Evolutionary conservation across 2,888 invertebrate species (phyloP), one percentile per base, ranked within the genome.

Genomic region (Petrolisthes manimaculis): DNA sequence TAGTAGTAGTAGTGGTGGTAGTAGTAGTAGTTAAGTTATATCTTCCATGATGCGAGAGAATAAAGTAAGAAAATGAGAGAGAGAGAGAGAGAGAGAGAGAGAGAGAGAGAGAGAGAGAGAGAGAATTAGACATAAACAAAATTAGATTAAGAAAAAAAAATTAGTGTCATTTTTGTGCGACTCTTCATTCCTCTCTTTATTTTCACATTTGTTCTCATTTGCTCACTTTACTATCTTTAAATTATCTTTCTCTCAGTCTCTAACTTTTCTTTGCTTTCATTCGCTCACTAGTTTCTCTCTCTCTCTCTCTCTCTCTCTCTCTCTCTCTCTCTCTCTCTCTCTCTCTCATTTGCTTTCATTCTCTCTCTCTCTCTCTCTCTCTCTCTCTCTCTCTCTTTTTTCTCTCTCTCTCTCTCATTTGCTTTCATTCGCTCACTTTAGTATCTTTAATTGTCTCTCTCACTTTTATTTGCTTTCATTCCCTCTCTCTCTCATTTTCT

Each of bases 81-180:
- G 61, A 61, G 75, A 75, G 75, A 75, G 75, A 75, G 75, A 75
- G 75, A 75, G 75, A 75, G 75, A 75, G 75, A 75, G 75, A 75
- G 75, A 75, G 75, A 75, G 75, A 75, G 75, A 75, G 75, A 75
- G 75, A 75, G 75, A 75, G 75, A 75, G 75, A 6, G 75, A 6
- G 75, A 21, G 4, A 3, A 24, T 4, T 18, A 6, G 14, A 3
- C 3, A 21, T 12, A 21, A 24, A 75, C 14, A 75, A 6, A 12
- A 5, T 9, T 9, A 61, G 61, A 9, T 9, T 9, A 61, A 61
- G 61, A 61, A 61, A 14, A 61, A 61, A 61, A 61, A 9, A 61
- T 61, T 9, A 61, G 61, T 61, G 14, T 61, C 61, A 61, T 61
- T 61, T 61, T 14, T 9, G 14, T 61, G 61, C 61, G 8, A 61